Percentiles rank a stretch among this genome's conserved stretches.
phyloP scores from a whole-genome alignment of 2,797 vertebrate species.

The Crenichthys baileyi region DNA sequence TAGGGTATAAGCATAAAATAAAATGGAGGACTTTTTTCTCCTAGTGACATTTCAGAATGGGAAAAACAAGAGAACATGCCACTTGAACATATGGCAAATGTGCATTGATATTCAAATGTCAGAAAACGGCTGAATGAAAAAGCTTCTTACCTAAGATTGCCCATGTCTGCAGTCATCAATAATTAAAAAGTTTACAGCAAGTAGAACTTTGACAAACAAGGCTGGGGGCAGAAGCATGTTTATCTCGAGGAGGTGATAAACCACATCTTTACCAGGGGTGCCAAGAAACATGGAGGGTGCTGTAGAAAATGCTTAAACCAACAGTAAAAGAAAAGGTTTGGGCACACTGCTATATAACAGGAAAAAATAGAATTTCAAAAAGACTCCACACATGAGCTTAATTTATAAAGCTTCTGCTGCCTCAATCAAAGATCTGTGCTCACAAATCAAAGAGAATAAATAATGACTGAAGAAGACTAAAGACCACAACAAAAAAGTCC shows the following conservation, averaged over 20 bases:
- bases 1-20: not conserved
- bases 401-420: constrained; percentile 25
- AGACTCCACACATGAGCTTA: constrained; percentile 17
- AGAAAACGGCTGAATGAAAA: not conserved
- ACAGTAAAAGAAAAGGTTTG: not conserved
- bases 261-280: not conserved
- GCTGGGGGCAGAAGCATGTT: not conserved
- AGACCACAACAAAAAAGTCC: constrained; percentile 22
- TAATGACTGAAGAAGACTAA: constrained; percentile 36
- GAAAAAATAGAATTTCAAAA: not conserved
- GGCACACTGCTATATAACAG: not conserved
- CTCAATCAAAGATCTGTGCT: constrained; percentile 44
- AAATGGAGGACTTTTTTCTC: not conserved
- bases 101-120: not conserved
- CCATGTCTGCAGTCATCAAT: not conserved
- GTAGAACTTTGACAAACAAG: not conserved
- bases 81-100: not conserved
- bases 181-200: not conserved
- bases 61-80: not conserved
- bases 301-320: not conserved
- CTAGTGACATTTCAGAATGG: not conserved
- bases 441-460: constrained; percentile 63
- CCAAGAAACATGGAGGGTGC: not conserved
- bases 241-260: not conserved
- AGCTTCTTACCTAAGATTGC: not conserved